Evolutionary conservation across 2,113 vertebrate species (phyloP).

Genomic region (Bos indicus): DNA sequence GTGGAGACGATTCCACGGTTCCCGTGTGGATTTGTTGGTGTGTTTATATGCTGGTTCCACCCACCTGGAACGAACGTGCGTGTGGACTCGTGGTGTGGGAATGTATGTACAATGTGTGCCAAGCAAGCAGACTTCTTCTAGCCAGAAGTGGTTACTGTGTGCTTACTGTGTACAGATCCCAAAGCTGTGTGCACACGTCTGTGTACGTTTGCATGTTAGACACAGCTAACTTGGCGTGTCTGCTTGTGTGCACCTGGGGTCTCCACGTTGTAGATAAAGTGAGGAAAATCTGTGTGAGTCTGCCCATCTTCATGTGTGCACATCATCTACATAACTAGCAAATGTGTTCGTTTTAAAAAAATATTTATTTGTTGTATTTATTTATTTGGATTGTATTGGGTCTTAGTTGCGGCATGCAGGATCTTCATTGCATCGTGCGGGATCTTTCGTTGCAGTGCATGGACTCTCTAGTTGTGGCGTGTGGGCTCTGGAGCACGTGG

Average conservation of each 20-base stretch:
- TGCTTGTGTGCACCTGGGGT: neutral
- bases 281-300: neutral
- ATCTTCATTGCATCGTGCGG: neutral
- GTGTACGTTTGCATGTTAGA: neutral
- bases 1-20: neutral
- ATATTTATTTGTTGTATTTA: neutral
- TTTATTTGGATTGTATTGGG: neutral
- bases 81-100: accelerated
- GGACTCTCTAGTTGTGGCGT: neutral
- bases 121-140: neutral
- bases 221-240: neutral
- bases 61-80: too few relatives aligned
- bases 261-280: neutral
- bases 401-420: neutral
- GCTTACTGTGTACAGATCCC: too few relatives aligned
- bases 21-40: accelerated
- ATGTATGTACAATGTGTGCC: accelerated
- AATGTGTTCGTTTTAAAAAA: too few relatives aligned
- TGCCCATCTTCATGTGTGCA: neutral
- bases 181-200: accelerated
- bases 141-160: accelerated
- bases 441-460: neutral
- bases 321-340: neutral
- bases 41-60: neutral
- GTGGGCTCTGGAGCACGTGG: neutral